Conservation (phyloP, 2,888 invertebrate genomes). For the Diarsia dahlii region DNA sequence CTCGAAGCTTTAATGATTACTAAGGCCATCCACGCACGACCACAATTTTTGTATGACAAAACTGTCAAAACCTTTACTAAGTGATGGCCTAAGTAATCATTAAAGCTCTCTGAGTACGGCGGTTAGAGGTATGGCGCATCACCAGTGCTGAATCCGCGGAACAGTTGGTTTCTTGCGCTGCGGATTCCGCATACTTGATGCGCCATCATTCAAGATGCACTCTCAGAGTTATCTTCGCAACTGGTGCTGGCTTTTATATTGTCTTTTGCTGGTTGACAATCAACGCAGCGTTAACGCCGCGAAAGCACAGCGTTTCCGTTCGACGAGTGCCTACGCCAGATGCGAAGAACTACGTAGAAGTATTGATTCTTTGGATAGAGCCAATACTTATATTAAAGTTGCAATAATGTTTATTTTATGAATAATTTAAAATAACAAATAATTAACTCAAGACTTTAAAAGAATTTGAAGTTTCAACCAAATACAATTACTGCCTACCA, state of each 20-base stretch:
- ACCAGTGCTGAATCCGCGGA: neutral
- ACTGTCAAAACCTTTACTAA: no score
- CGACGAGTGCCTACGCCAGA: neutral
- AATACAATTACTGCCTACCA: neutral
- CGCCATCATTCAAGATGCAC: neutral
- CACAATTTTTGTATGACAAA: no score
- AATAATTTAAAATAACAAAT: neutral
- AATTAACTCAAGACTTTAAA: neutral
- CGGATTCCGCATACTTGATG: neutral
- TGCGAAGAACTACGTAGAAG: neutral
- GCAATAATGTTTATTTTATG: neutral
- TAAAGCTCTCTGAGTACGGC: no score
- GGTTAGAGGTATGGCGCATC: no score
- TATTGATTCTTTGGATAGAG: neutral
- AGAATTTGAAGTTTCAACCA: neutral
- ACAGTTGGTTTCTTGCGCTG: no score
- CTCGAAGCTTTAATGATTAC: no score
- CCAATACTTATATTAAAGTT: neutral
- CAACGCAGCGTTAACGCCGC: neutral
- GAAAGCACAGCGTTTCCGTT: neutral
- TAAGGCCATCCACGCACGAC: no score
- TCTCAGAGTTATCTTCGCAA: neutral
- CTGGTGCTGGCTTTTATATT: neutral
- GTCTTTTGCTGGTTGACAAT: neutral
- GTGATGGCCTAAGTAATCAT: no score